Percentiles rank a stretch among this genome's conserved stretches.
Conservation (phyloP, 2,797 vertebrate genomes). For the Rachycentron canadum region DNA sequence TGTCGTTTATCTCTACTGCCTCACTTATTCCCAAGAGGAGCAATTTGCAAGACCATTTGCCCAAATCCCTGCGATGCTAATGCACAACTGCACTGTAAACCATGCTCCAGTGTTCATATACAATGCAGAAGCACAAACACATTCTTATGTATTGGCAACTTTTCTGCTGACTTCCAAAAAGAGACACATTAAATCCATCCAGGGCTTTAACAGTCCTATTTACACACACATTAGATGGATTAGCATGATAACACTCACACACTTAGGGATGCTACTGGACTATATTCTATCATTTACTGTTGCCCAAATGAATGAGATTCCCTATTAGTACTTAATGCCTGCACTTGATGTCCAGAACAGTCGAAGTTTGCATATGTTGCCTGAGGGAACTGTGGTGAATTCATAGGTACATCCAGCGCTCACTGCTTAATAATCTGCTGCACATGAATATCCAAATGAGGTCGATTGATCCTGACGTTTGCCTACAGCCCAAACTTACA, state of each 20-base stretch:
- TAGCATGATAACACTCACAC: slow-evolving; percentile 9
- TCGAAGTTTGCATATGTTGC: slow-evolving; percentile 52
- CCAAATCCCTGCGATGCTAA: slow-evolving; percentile 43
- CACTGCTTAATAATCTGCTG: slow-evolving; percentile 45
- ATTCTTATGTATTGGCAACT: background rate
- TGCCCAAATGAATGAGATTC: slow-evolving; percentile 4
- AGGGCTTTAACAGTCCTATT: slow-evolving; percentile 1
- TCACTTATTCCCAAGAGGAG: slow-evolving; percentile 43
- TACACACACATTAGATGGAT: slow-evolving; percentile 22
- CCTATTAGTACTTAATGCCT: slow-evolving; percentile 37
- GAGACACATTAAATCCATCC: slow-evolving; percentile 1
- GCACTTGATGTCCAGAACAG: slow-evolving; percentile 43
- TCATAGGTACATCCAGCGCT: slow-evolving; percentile 30
- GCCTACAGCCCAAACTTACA: slow-evolving; percentile 33
- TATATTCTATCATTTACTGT: slow-evolving; percentile 29
- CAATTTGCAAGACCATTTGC: slow-evolving; percentile 42
- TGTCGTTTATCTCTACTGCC: slow-evolving; percentile 31
- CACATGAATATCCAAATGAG: slow-evolving; percentile 60
- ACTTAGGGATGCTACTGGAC: slow-evolving; percentile 25
- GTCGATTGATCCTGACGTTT: slow-evolving; percentile 54
- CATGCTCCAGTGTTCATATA: slow-evolving; percentile 7
- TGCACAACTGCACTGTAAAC: slow-evolving; percentile 31
- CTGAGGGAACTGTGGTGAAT: slow-evolving; percentile 54
- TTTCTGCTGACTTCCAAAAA: slow-evolving; percentile 31
- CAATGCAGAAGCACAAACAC: slow-evolving; percentile 22